phyloP scores from a whole-genome alignment of 2,797 vertebrate species.

The Myotis pilosus region DNA sequence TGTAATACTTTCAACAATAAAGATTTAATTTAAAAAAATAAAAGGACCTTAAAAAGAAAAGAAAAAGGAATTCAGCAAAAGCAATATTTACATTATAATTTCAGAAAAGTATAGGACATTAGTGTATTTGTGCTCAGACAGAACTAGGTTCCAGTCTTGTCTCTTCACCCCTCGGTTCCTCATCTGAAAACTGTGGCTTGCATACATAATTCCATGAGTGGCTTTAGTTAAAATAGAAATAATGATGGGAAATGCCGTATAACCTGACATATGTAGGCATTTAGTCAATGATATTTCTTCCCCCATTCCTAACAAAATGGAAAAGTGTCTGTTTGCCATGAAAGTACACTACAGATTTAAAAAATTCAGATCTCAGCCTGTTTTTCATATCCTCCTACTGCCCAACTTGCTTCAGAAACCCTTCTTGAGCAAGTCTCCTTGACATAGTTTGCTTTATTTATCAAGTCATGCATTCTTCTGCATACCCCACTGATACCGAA shows the following conservation, averaged over 20 bases:
- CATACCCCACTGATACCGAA: neutral
- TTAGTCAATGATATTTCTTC: neutral
- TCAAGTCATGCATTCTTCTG: conserved; percentile 24
- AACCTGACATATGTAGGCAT: neutral
- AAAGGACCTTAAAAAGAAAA: too few relatives aligned
- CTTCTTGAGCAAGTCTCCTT: neutral
- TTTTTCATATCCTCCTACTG: neutral
- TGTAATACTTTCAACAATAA: too few relatives aligned
- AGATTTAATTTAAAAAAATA: too few relatives aligned
- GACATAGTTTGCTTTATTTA: conserved; percentile 34
- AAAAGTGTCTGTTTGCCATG: neutral
- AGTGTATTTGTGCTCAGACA: neutral
- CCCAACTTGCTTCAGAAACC: neutral
- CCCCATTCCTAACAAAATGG: conserved; percentile 5
- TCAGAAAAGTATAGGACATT: neutral
- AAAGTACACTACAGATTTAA: neutral
- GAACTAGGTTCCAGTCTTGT: neutral
- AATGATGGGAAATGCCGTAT: neutral
- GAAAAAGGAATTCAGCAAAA: neutral
- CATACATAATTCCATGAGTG: neutral
- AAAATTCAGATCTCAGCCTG: neutral
- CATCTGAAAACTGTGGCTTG: neutral
- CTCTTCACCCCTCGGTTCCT: neutral
- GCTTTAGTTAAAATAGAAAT: neutral
- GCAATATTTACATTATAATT: neutral